Evolutionary conservation across 2,797 vertebrate genomes (phyloP).

Genomic region (Toxotes lorentzi): DNA sequence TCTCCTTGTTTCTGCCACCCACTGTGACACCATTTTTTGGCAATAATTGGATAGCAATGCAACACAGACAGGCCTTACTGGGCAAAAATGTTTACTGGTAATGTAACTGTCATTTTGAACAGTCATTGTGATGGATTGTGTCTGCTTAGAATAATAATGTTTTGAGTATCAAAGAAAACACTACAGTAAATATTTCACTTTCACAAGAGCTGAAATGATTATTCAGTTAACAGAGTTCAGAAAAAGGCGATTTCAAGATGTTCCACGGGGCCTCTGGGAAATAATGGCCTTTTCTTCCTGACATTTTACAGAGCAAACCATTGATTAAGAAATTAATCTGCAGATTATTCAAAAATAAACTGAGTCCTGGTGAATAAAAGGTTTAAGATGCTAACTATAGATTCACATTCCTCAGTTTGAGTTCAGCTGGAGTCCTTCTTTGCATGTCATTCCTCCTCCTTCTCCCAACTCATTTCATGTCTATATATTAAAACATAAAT

Average conservation of each 20-base stretch:
- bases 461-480: not conserved
- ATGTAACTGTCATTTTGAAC: slow-evolving; percentile 1
- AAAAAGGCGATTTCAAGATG: not conserved
- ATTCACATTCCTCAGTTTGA: not conserved
- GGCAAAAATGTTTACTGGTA: slow-evolving; percentile 27
- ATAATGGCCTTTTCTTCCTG: not conserved
- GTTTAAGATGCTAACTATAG: not conserved
- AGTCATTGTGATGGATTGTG: slow-evolving; percentile 11
- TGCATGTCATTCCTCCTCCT: not conserved
- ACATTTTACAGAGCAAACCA: not conserved
- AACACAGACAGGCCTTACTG: slow-evolving; percentile 16
- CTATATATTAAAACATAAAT: not conserved
- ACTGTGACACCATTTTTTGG: slow-evolving; percentile 26
- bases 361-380: not conserved
- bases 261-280: not conserved
- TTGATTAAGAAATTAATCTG: not conserved
- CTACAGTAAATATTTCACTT: not conserved
- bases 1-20: slow-evolving; percentile 29
- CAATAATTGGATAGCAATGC: slow-evolving; percentile 47
- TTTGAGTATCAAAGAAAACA: slow-evolving; percentile 1
- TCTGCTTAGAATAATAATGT: not conserved
- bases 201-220: not conserved
- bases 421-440: not conserved
- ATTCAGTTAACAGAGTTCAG: not conserved
- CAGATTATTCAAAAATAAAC: not conserved